These are phyloP conservation scores for Drosophila pseudoobscura DNA, from an alignment of 1,140 invertebrate species.

Conservation along the genomic window DNA sequence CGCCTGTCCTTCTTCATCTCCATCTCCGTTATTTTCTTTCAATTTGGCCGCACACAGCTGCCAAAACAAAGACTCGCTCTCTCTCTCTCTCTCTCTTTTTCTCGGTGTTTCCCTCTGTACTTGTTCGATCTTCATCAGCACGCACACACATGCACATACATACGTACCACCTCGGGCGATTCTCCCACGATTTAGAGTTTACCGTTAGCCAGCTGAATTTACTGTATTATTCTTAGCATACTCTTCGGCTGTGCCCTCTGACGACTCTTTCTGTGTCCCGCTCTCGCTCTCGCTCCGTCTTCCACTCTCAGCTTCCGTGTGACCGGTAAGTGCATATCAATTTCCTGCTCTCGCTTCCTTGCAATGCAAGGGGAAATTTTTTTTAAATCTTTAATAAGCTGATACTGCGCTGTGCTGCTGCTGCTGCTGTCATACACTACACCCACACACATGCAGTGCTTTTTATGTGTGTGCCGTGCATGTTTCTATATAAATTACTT, in stretches of 20 bases:
- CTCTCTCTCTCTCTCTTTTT: conserved; percentile 7
- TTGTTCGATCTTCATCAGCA: conserved; percentile 16
- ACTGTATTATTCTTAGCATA: conserved; percentile 63
- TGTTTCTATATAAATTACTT: conserved; percentile 64
- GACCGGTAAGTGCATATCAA: conserved; percentile 78
- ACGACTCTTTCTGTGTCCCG: not conserved
- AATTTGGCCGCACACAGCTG: conserved; percentile 68
- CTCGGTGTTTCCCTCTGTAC: conserved; percentile 3
- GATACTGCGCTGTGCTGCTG: conserved; percentile 28
- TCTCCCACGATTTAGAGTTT: conserved; percentile 33
- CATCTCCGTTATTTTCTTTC: conserved; percentile 70
- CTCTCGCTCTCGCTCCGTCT: not conserved
- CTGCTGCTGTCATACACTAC: conserved; percentile 13
- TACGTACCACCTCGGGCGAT: not conserved
- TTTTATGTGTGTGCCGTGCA: conserved; percentile 54
- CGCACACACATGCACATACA: not conserved
- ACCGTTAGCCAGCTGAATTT: conserved; percentile 23
- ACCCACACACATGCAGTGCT: conserved; percentile 47
- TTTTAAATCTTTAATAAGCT: conserved; percentile 77
- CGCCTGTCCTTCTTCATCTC: conserved; percentile 18
- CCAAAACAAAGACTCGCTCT: conserved; percentile 60
- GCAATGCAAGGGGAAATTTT: conserved; percentile 43
- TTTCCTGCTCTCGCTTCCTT: conserved; percentile 51
- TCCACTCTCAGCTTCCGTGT: conserved; percentile 20
- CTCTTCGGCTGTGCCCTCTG: conserved; percentile 14